These are phyloP conservation scores for Pinctada fucata DNA, from an alignment of 2,888 invertebrate genomes.

Conservation along the genomic window DNA sequence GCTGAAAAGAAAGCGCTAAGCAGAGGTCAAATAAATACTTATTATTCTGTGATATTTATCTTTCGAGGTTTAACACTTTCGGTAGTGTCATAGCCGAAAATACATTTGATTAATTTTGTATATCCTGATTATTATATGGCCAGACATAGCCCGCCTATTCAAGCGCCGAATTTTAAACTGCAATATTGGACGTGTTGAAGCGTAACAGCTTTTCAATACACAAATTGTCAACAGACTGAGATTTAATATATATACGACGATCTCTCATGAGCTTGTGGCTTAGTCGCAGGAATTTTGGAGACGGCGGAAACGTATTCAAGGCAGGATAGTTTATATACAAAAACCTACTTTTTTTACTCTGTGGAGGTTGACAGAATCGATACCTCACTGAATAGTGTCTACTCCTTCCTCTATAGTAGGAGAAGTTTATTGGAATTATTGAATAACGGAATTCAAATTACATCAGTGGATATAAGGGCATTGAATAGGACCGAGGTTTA, in stretches of 20 bases:
- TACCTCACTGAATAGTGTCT: too few relatives aligned
- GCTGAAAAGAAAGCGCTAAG: too few relatives aligned
- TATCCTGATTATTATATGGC: background rate
- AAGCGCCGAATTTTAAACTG: background rate
- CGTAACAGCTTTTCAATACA: background rate
- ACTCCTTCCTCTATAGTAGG: too few relatives aligned
- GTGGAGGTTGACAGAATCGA: too few relatives aligned
- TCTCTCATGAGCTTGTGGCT: background rate
- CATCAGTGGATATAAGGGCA: too few relatives aligned
- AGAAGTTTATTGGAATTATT: too few relatives aligned
- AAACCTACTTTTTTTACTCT: too few relatives aligned
- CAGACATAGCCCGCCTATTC: background rate
- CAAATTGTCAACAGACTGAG: conserved; percentile 5
- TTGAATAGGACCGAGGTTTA: too few relatives aligned
- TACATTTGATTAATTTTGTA: background rate
- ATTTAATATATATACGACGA: conserved; percentile 1
- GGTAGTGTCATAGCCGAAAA: background rate
- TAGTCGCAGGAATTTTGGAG: too few relatives aligned
- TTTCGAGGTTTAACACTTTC: background rate
- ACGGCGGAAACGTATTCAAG: too few relatives aligned
- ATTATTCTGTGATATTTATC: background rate
- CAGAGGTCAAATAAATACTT: background rate
- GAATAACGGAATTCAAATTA: too few relatives aligned
- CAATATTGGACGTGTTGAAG: background rate
- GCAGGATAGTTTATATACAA: too few relatives aligned